These are phyloP conservation scores for Salvator merianae DNA, from an alignment of 2,113 vertebrate genomes.

Conservation along the genomic window DNA sequence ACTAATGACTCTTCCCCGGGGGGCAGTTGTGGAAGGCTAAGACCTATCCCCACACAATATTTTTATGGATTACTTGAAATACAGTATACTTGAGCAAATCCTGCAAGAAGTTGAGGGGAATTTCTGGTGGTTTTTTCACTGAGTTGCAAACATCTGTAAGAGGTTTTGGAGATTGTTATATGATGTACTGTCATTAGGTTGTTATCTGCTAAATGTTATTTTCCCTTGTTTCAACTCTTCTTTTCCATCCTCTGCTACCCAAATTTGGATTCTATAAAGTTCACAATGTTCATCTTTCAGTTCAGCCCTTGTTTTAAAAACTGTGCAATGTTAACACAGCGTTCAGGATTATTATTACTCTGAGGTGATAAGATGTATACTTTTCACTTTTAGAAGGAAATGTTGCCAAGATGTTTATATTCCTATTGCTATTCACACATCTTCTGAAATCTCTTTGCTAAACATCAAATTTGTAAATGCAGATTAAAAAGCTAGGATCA, in stretches of 20 bases:
- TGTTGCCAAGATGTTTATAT: slow-evolving; percentile 5
- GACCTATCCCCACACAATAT: background rate
- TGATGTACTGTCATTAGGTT: no score
- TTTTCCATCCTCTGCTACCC: background rate
- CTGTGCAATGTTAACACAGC: background rate
- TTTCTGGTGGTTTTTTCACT: background rate
- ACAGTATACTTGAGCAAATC: background rate
- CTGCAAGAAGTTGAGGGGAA: background rate
- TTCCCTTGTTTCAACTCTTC: background rate
- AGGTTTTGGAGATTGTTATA: no score
- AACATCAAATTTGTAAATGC: slow-evolving; percentile 20
- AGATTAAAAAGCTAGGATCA: background rate
- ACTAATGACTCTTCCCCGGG: no score
- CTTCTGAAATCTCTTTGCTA: background rate
- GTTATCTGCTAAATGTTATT: background rate
- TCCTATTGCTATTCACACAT: background rate
- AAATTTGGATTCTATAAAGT: background rate
- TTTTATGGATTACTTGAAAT: background rate
- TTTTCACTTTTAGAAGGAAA: slow-evolving; percentile 13
- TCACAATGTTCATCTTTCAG: background rate
- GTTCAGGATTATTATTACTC: background rate
- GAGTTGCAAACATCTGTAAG: no score
- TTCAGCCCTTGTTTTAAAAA: background rate
- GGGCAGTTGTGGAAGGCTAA: no score
- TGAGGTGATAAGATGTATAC: background rate